phyloP scores from a whole-genome alignment of 2,797 vertebrate genomes.

The Anguilla megastoma region DNA sequence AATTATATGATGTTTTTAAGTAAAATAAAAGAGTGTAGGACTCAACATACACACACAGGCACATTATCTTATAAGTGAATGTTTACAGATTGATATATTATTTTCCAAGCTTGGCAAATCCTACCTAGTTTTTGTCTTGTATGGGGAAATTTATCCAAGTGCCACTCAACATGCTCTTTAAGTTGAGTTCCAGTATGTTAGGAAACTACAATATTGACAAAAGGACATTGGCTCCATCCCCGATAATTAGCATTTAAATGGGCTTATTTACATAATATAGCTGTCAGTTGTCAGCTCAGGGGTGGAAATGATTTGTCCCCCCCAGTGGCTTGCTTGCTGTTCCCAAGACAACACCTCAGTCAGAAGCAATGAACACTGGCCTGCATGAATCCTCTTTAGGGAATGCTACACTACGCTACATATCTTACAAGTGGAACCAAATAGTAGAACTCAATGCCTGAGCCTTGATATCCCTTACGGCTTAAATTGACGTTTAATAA shows the following conservation, averaged over 20 bases:
- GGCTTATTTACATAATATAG: constrained; percentile 7
- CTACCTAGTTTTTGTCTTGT: neutral
- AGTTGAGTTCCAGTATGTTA: neutral
- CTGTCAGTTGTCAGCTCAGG: neutral
- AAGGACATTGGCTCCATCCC: neutral
- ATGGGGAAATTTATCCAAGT: neutral
- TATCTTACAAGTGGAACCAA: neutral
- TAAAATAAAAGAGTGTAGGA: neutral
- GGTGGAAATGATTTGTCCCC: neutral
- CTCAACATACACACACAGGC: neutral
- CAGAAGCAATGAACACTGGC: neutral
- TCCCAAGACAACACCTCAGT: neutral
- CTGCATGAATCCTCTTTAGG: neutral
- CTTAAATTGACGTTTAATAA: neutral
- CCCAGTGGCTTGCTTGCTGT: neutral
- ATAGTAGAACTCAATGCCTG: neutral
- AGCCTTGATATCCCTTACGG: neutral
- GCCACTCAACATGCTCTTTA: neutral
- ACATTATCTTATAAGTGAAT: neutral
- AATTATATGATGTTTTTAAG: neutral
- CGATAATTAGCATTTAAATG: constrained; percentile 8
- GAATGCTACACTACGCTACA: neutral
- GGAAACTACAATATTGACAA: neutral
- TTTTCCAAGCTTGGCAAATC: neutral
- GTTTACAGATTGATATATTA: neutral